Evolutionary conservation across 2,797 vertebrate genomes (phyloP).

Genomic region (Anguilla megastoma): DNA sequence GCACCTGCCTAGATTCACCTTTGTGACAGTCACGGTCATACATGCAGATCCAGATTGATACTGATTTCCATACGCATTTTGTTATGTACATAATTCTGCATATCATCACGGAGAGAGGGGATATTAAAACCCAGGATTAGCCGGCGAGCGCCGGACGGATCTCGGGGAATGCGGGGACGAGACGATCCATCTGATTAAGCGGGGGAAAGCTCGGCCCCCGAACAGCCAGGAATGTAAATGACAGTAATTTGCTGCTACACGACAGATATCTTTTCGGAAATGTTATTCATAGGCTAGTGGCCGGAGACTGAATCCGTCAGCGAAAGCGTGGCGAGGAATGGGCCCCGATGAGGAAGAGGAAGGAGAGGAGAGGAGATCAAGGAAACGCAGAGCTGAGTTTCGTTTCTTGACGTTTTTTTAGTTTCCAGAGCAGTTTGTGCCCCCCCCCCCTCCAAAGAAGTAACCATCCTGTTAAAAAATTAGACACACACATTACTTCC

Average conservation of each 20-base stretch:
- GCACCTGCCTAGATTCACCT: constrained; percentile 35
- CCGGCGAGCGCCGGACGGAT: constrained; percentile 45
- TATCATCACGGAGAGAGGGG: constrained; percentile 57
- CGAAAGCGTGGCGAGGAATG: constrained; percentile 45
- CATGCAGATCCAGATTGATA: constrained; percentile 46
- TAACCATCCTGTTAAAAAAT: not conserved
- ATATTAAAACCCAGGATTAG: constrained; percentile 53
- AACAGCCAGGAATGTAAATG: constrained; percentile 49
- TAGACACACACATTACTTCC: not conserved
- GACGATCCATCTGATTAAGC: constrained; percentile 53
- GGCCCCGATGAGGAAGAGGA: constrained; percentile 46
- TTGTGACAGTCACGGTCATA: constrained; percentile 50
- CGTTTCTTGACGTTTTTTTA: not conserved
- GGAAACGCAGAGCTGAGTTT: not conserved
- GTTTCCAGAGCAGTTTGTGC: not conserved
- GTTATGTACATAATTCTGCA: constrained; percentile 76
- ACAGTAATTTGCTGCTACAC: constrained; percentile 63
- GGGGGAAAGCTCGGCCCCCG: constrained; percentile 54
- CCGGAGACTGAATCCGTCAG: constrained; percentile 41
- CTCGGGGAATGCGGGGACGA: constrained; percentile 34
- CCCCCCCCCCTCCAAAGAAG: not conserved
- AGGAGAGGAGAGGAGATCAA: constrained; percentile 15
- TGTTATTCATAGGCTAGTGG: constrained; percentile 54
- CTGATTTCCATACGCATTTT: constrained; percentile 66
- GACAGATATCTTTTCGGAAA: constrained; percentile 54